Base-by-base conservation (phyloP, 2,113 vertebrate genomes). In the Amphilophus citrinellus region DNA sequence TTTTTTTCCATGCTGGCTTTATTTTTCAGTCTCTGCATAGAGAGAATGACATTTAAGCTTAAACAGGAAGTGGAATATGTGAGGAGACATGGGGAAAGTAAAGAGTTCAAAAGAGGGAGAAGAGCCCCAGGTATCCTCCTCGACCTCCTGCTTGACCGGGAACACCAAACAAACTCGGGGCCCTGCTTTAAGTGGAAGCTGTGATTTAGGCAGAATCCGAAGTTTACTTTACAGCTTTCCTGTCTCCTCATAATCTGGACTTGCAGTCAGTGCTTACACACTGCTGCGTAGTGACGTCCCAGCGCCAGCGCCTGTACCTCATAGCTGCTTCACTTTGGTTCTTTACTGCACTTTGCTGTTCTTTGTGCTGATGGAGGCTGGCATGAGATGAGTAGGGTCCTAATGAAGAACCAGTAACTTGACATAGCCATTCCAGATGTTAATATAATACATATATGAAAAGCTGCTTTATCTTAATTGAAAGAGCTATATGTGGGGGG, bases 131-230 rank as follows among this genome's bases (percentile, higher is more conserved):
- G 30, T 42, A 59, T 58, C 39, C 82, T 81, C 63, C 77, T 37
- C 15, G 68, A 76, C 50, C 71, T 79, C 20, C 10, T 2, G 10
- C 65, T 61, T 3, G 8, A 39, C 82, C 47, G 30, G 50, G 58
- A 71, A 76, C 56, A 62, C 44, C 61, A 17, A 24, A 59, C 15
- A 62, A 77, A 71, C 35, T 90, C 66, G 66, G 30, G 18, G 73
- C 66, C 62, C 58, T 15, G 57, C 65, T 59, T 60, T 37, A 24
- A 76, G 79, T 4, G 20, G 60, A 68, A 84, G 77, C 80, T 89
- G 83, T 88, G 87, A 92, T 91, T 91, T 83, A 90, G 14, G 22
- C 75, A 84, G 87, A 84, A 91, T 94, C 80, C 84, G 50, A 88
- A 90, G 65, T 90, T 88, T 80, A 76, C 60, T 90, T 87, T 82